A percentile compares a stretch with the other conserved stretches of the same genome.
Evolutionary conservation across 2,888 invertebrate genomes (phyloP).

Genomic region (Synergus laeviventris): DNA sequence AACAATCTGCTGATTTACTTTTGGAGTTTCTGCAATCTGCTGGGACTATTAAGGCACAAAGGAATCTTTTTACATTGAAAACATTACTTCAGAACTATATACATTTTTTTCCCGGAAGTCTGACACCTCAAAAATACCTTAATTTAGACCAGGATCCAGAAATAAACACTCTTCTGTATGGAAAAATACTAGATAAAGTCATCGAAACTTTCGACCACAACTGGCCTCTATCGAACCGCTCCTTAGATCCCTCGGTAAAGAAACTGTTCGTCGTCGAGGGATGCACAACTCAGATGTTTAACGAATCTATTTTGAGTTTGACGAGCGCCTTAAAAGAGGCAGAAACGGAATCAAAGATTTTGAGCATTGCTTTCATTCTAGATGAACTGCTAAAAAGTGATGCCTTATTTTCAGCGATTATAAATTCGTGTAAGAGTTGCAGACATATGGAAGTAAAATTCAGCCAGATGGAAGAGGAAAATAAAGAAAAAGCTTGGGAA

Average conservation of each 20-base stretch:
- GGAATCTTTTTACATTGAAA: slow-evolving; percentile 67
- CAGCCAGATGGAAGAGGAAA: slow-evolving; percentile 56
- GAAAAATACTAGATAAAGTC: slow-evolving; percentile 77
- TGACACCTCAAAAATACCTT: slow-evolving; percentile 83
- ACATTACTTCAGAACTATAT: slow-evolving; percentile 59
- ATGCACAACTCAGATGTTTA: slow-evolving; percentile 63
- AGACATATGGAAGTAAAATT: slow-evolving; percentile 52
- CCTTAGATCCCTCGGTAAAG: slow-evolving; percentile 75
- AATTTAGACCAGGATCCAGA: slow-evolving; percentile 77
- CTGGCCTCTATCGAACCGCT: slow-evolving; percentile 78
- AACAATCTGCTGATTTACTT: slow-evolving; percentile 64
- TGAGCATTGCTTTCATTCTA: slow-evolving; percentile 75
- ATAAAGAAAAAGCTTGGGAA: slow-evolving; percentile 75
- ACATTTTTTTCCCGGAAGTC: slow-evolving; percentile 78
- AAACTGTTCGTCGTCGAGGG: slow-evolving; percentile 79
- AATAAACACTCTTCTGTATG: slow-evolving; percentile 77
- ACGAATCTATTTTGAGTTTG: slow-evolving; percentile 77
- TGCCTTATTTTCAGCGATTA: slow-evolving; percentile 77
- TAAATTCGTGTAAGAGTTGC: slow-evolving; percentile 70
- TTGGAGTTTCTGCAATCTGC: slow-evolving; percentile 71
- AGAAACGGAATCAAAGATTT: slow-evolving; percentile 64
- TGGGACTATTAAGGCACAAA: slow-evolving; percentile 71
- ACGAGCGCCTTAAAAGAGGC: slow-evolving; percentile 77
- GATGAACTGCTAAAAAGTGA: slow-evolving; percentile 79
- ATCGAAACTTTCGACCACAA: slow-evolving; percentile 77